These are phyloP conservation scores for Phoebastria nigripes DNA, from an alignment of 2,797 vertebrate genomes.

Conservation along the genomic window DNA sequence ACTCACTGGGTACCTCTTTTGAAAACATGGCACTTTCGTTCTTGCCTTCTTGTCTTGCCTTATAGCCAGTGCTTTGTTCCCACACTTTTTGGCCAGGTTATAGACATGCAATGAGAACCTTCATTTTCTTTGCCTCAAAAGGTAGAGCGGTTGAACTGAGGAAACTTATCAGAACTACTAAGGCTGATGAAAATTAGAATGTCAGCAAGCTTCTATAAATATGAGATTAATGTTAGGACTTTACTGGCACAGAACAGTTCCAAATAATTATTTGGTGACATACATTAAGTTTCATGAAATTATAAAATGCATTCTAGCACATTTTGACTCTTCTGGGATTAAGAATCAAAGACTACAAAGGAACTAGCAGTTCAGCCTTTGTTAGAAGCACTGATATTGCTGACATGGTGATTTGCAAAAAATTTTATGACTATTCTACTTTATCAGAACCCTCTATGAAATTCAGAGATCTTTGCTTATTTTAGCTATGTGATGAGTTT, in stretches of 20 bases:
- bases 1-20: not conserved
- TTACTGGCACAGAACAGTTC: not conserved
- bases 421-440: not conserved
- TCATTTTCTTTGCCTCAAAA: not conserved
- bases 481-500: not conserved
- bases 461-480: not conserved
- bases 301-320: not conserved
- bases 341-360: not conserved
- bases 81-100: not conserved
- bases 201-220: not conserved
- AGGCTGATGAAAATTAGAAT: not conserved
- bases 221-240: not conserved
- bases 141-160: not conserved
- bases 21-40: not conserved
- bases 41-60: not conserved
- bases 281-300: not conserved
- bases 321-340: not conserved
- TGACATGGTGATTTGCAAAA: not conserved
- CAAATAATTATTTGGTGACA: not conserved
- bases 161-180: not conserved
- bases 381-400: not conserved
- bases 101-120: not conserved
- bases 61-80: not conserved
- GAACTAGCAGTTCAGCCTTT: not conserved
- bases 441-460: not conserved